A percentile compares a stretch with the other conserved stretches of the same genome.
Evolutionary conservation across 2,113 vertebrate genomes (phyloP).

Genomic region (Larimichthys crocea): DNA sequence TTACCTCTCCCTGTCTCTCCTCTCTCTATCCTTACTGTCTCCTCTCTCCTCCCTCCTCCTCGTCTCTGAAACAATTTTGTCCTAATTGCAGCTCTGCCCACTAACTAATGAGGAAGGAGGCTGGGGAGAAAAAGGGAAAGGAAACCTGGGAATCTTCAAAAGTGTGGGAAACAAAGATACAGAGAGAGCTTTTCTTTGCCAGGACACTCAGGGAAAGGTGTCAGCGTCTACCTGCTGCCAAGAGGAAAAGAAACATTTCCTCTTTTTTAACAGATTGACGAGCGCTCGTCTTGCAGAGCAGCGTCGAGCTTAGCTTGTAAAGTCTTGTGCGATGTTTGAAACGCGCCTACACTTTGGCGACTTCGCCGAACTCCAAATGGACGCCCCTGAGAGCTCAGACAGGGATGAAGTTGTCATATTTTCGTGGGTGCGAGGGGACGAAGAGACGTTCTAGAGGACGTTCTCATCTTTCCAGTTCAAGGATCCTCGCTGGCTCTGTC

Average conservation of each 20-base stretch:
- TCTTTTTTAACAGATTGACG: slow-evolving; percentile 61
- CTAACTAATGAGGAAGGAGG: slow-evolving; percentile 74
- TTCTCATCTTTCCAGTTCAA: slow-evolving; percentile 80
- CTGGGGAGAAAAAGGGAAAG: slow-evolving; percentile 50
- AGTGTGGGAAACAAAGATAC: slow-evolving; percentile 10
- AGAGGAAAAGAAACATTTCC: slow-evolving; percentile 60
- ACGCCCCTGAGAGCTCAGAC: background rate
- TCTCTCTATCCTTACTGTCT: slow-evolving; percentile 67
- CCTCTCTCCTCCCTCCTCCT: slow-evolving; percentile 26
- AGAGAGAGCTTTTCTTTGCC: slow-evolving; percentile 67
- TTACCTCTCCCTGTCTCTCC: slow-evolving; percentile 82
- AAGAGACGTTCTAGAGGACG: slow-evolving; percentile 71
- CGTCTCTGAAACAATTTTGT: slow-evolving; percentile 52
- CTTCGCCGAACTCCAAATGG: background rate
- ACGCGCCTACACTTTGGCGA: background rate
- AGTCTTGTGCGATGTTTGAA: slow-evolving; percentile 36
- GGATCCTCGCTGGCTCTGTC: slow-evolving; percentile 74
- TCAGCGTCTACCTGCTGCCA: slow-evolving; percentile 69
- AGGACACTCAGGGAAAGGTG: slow-evolving; percentile 74
- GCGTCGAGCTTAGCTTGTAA: slow-evolving; percentile 35
- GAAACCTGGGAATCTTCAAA: slow-evolving; percentile 68
- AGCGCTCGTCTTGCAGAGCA: slow-evolving; percentile 58
- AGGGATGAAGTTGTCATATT: slow-evolving; percentile 29
- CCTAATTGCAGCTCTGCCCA: slow-evolving; percentile 77
- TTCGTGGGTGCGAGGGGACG: slow-evolving; percentile 48